A percentile compares a stretch with the other conserved stretches of the same genome.
Conservation (phyloP, 2,888 invertebrate genomes). For the Malthinus seriepunctatus region DNA sequence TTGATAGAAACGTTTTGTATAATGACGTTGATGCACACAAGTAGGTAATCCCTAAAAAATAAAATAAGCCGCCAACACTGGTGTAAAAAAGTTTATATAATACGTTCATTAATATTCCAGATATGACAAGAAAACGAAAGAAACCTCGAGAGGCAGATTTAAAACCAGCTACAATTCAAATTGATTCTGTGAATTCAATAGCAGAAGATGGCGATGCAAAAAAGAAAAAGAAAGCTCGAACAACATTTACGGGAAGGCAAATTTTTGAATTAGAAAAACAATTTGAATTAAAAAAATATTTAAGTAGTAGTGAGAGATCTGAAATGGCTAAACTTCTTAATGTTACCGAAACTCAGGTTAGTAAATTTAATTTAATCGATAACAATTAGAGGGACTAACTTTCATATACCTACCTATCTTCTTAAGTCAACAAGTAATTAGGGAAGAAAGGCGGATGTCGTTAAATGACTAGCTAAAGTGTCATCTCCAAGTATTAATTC, state of each 20-base stretch:
- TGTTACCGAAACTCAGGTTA: slow-evolving; percentile 96
- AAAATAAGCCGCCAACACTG: no score
- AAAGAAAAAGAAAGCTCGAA: slow-evolving; percentile 85
- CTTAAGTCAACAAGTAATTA: slow-evolving; percentile 13
- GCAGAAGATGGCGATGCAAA: slow-evolving; percentile 53
- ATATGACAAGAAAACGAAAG: slow-evolving; percentile 48
- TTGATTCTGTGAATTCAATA: slow-evolving; percentile 52
- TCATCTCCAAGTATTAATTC: slow-evolving; percentile 1
- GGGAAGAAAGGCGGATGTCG: slow-evolving; percentile 7
- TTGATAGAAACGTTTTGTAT: no score
- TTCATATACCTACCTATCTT: slow-evolving; percentile 8
- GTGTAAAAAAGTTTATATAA: no score
- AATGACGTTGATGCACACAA: no score
- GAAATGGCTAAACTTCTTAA: slow-evolving; percentile 93
- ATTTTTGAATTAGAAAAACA: slow-evolving; percentile 96
- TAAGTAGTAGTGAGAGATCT: slow-evolving; percentile 90
- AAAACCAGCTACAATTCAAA: slow-evolving; percentile 39
- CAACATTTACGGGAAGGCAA: slow-evolving; percentile 94
- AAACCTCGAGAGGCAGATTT: slow-evolving; percentile 45
- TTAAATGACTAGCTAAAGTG: slow-evolving; percentile 9
- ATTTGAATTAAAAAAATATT: slow-evolving; percentile 94
- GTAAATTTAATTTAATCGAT: slow-evolving; percentile 37
- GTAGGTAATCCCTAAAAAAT: no score
- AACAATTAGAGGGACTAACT: slow-evolving; percentile 3
- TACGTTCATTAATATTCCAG: slow-evolving; percentile 28